Conservation (phyloP, 2,113 vertebrate genomes). For the Poicephalus meyeri region DNA sequence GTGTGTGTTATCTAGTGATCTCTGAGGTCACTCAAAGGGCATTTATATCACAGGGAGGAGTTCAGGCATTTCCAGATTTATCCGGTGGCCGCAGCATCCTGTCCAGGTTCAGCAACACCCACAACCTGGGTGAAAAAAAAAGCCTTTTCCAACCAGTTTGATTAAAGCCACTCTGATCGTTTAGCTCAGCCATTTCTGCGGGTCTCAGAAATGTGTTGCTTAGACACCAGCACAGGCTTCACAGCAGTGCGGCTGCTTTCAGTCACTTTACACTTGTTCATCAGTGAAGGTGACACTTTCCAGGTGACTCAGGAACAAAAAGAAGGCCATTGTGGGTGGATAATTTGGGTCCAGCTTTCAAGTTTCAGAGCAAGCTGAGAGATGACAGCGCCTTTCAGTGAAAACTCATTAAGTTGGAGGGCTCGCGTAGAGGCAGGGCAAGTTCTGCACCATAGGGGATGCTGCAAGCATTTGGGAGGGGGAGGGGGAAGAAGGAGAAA, state of each 20-base stretch:
- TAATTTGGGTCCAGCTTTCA: slow-evolving; percentile 21
- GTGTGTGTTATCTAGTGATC: slow-evolving; percentile 7
- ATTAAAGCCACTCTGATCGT: neutral
- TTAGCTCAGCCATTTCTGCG: neutral
- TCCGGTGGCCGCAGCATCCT: neutral
- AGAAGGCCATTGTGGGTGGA: neutral
- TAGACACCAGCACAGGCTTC: neutral
- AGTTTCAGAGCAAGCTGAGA: neutral
- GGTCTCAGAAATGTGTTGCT: slow-evolving; percentile 16
- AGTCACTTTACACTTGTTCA: neutral
- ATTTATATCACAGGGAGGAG: neutral
- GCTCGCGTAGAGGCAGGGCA: neutral
- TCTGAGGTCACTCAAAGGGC: slow-evolving; percentile 31
- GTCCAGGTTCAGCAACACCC: neutral
- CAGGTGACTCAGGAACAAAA: slow-evolving; percentile 45
- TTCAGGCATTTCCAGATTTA: slow-evolving; percentile 5
- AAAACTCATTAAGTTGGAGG: neutral
- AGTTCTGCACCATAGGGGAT: neutral
- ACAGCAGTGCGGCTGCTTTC: neutral
- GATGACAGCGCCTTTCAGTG: slow-evolving; percentile 26
- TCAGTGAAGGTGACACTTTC: slow-evolving; percentile 13
- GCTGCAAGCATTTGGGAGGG: neutral
- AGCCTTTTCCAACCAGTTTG: neutral
- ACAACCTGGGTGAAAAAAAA: neutral
- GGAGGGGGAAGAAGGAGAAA: neutral